Evolutionary conservation across 2,888 invertebrate species (phyloP).

Genomic region (Scrobipalpa costella): DNA sequence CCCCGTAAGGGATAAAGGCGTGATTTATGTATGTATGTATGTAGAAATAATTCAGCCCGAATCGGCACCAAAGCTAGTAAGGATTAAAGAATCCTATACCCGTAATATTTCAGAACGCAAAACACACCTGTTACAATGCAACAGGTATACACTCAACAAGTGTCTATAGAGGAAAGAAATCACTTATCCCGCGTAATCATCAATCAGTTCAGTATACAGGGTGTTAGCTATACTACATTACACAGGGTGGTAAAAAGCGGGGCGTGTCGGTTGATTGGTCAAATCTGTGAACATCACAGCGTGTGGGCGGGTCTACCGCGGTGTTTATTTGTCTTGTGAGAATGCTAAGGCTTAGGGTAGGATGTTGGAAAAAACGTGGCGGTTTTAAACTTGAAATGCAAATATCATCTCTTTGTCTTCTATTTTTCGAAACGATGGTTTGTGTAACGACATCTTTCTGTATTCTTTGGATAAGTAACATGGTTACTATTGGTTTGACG

Average conservation of each 20-base stretch:
- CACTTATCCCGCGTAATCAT: not conserved
- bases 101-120: not conserved
- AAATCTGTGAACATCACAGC: conserved; percentile 72
- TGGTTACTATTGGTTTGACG: too few relatives aligned
- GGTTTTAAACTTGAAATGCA: not conserved
- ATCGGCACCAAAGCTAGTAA: not conserved
- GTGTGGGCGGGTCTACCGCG: conserved; percentile 48
- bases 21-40: too few relatives aligned
- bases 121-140: conserved; percentile 11
- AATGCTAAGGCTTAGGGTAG: conserved; percentile 35
- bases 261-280: conserved; percentile 59
- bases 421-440: too few relatives aligned
- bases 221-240: not conserved
- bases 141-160: conserved; percentile 21
- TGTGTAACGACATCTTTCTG: too few relatives aligned
- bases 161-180: not conserved
- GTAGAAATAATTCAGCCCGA: too few relatives aligned
- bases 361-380: not conserved
- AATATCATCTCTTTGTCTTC: too few relatives aligned
- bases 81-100: not conserved
- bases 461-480: too few relatives aligned
- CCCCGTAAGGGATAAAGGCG: too few relatives aligned
- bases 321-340: conserved; percentile 52
- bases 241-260: conserved; percentile 3
- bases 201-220: not conserved